A percentile compares a stretch with the other conserved stretches of the same genome.
These are phyloP conservation scores for Muscina levida DNA, from an alignment of 2,888 invertebrate genomes.

Conservation along the genomic window DNA sequence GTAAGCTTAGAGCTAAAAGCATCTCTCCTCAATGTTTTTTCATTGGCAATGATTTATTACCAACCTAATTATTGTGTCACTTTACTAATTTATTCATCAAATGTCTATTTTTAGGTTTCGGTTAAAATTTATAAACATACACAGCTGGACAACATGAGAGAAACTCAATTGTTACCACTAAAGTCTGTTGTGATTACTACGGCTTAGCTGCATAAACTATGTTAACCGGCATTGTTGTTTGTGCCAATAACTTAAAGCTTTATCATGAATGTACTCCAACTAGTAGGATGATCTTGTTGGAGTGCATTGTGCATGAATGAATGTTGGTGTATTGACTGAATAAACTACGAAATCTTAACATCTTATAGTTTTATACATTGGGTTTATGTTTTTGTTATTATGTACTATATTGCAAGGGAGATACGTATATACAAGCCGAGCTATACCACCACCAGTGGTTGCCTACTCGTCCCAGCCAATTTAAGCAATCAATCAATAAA, in stretches of 20 bases:
- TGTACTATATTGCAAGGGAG: conserved; percentile 1
- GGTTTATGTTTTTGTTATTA: background rate
- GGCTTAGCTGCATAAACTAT: background rate
- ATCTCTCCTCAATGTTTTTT: no score
- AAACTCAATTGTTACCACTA: background rate
- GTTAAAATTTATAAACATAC: background rate
- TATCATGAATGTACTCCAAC: background rate
- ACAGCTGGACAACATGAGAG: background rate
- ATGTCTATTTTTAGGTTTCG: conserved; percentile 47
- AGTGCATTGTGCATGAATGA: no score
- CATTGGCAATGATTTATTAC: conserved; percentile 61
- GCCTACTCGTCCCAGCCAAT: conserved; percentile 45
- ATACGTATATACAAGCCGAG: conserved; percentile 27
- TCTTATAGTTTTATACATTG: conserved; percentile 13
- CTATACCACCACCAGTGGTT: no score
- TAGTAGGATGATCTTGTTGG: no score
- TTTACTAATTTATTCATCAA: conserved; percentile 66
- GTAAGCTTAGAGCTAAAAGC: no score
- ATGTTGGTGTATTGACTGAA: no score
- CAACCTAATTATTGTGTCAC: conserved; percentile 66
- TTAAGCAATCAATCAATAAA: conserved; percentile 63
- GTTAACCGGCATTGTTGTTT: background rate
- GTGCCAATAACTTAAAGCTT: background rate
- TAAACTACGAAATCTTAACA: no score
- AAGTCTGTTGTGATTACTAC: background rate